Evolutionary conservation across 2,113 vertebrate species (phyloP).

Genomic region (Gopherus evgoodei): DNA sequence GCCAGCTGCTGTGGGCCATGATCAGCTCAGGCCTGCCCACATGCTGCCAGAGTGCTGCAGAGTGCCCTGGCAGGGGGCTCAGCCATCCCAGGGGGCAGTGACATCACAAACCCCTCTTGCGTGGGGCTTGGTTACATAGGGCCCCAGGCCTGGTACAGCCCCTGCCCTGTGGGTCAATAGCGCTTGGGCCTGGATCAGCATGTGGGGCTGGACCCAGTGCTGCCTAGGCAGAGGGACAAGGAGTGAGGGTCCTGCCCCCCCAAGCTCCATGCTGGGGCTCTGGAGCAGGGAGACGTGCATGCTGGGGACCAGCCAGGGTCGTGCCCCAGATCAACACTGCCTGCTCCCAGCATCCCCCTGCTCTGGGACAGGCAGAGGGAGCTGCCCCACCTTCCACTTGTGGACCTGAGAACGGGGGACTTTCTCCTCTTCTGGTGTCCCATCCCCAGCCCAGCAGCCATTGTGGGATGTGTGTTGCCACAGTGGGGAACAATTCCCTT

Average conservation of each 20-base stretch:
- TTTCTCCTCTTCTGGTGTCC: too few species aligned
- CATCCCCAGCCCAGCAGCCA: too few species aligned
- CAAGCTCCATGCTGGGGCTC: too few species aligned
- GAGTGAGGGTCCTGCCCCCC: too few species aligned
- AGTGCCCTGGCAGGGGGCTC: neutral
- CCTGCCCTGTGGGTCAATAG: neutral
- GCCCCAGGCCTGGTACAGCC: neutral
- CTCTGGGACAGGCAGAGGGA: neutral
- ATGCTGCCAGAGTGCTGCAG: neutral
- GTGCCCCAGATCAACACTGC: too few species aligned
- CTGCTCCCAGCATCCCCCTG: neutral
- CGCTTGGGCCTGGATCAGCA: neutral
- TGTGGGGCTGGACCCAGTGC: too few species aligned
- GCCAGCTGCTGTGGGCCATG: constrained; percentile 23
- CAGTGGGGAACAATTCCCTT: neutral
- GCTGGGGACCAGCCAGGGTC: too few species aligned
- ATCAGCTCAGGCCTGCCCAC: constrained; percentile 41
- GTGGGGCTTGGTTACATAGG: neutral
- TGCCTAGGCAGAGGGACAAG: too few species aligned
- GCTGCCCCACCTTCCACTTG: too few species aligned
- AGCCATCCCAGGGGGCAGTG: neutral
- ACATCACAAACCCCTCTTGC: neutral
- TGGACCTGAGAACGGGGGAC: too few species aligned
- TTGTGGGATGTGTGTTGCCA: too few species aligned
- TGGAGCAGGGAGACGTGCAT: too few species aligned